Percentiles rank a stretch among this genome's conserved stretches.
Evolutionary conservation across 2,888 invertebrate genomes (phyloP).

Genomic region (Vesta saturnalis): DNA sequence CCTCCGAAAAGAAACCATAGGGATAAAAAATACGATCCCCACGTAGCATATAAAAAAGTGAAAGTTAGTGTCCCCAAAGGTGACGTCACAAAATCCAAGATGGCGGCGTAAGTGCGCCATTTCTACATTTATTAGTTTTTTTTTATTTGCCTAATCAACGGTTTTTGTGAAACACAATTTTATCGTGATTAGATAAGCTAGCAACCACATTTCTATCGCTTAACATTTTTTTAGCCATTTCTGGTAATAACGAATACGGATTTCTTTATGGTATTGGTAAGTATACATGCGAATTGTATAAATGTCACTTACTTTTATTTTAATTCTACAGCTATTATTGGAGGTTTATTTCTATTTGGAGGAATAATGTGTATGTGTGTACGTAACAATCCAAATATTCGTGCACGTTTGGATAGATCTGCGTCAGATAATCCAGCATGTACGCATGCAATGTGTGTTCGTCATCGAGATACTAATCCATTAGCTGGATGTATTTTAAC

Average conservation of each 20-base stretch:
- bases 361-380: conserved; percentile 23
- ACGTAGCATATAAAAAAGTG: no score
- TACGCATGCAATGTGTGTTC: conserved; percentile 11
- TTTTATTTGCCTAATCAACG: background rate
- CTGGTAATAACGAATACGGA: conserved; percentile 4
- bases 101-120: no score
- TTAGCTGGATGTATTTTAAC: conserved; percentile 10
- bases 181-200: no score
- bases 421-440: background rate
- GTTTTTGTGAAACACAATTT: no score
- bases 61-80: no score
- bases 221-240: background rate
- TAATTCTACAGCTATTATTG: background rate
- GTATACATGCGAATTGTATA: background rate
- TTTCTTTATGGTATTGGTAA: conserved; percentile 17
- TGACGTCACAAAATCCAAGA: no score
- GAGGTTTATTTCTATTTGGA: conserved; percentile 14
- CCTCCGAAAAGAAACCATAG: no score
- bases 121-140: no score
- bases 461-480: conserved; percentile 9
- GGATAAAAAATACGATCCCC: no score
- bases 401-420: conserved; percentile 1
- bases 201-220: background rate
- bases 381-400: conserved; percentile 14
- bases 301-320: background rate